Evolutionary conservation across 2,888 invertebrate species (phyloP).

Genomic region (Oeneis ivallda): DNA sequence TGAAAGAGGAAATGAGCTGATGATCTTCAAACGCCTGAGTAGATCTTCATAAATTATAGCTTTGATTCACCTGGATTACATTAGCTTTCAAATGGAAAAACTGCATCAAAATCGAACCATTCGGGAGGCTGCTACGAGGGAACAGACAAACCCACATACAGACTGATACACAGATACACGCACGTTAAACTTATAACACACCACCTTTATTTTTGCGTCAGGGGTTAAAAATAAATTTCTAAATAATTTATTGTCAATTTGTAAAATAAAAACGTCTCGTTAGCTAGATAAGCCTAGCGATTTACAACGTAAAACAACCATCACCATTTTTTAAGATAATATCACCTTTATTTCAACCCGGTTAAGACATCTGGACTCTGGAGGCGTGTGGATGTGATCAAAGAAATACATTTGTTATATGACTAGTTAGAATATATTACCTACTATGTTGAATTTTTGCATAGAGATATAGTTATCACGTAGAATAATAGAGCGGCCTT

Average conservation of each 20-base stretch:
- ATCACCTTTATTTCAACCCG: background rate
- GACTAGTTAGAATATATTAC: slow-evolving; percentile 28
- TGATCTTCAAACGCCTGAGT: too few species aligned
- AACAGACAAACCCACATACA: too few species aligned
- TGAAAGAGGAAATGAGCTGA: too few species aligned
- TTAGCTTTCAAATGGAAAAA: too few species aligned
- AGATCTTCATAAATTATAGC: too few species aligned
- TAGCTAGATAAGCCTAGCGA: slow-evolving; percentile 28
- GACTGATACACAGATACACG: too few species aligned
- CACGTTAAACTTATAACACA: too few species aligned
- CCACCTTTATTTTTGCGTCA: too few species aligned
- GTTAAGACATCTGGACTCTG: slow-evolving; percentile 18
- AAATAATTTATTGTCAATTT: slow-evolving; percentile 33
- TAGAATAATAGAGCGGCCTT: background rate
- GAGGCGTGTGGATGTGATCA: slow-evolving; percentile 26
- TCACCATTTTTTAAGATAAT: slow-evolving; percentile 11
- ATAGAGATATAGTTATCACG: background rate
- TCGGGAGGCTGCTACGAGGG: too few species aligned
- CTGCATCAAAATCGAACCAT: too few species aligned
- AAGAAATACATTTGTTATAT: slow-evolving; percentile 42
- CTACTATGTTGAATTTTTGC: slow-evolving; percentile 25
- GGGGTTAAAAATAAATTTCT: slow-evolving; percentile 9
- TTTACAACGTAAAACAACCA: slow-evolving; percentile 9
- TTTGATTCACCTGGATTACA: too few species aligned
- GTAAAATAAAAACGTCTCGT: slow-evolving; percentile 30